phyloP scores from a whole-genome alignment of 2,797 vertebrate species.

The Miichthys miiuy region DNA sequence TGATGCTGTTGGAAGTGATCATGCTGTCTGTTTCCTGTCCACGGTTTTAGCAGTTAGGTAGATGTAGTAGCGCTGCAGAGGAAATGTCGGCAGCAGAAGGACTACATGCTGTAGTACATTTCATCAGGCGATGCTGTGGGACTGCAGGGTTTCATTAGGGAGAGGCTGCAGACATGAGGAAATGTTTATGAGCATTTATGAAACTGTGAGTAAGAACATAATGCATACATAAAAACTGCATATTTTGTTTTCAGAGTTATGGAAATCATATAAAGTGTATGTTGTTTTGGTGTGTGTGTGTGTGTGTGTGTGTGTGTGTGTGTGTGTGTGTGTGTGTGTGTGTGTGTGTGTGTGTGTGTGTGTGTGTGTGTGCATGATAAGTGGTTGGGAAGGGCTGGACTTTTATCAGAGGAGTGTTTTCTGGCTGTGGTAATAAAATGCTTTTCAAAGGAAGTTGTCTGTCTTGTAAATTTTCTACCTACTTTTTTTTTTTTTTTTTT shows the following conservation, averaged over 20 bases:
- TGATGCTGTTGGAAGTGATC: constrained; percentile 71
- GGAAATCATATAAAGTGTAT: background rate
- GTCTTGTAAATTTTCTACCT: background rate
- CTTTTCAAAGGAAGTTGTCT: constrained; percentile 41
- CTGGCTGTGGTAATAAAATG: constrained; percentile 19
- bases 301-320: background rate
- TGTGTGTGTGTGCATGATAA: background rate
- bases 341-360: background rate
- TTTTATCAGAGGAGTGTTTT: constrained; percentile 17
- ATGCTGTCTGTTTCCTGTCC: constrained; percentile 73
- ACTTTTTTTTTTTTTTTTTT: no score
- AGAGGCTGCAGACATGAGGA: constrained; percentile 5
- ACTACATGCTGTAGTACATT: background rate
- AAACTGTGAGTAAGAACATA: constrained; percentile 21
- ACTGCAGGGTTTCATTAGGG: constrained; percentile 1
- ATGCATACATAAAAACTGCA: background rate
- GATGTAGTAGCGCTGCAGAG: constrained; percentile 25
- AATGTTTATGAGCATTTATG: background rate
- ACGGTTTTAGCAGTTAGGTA: constrained; percentile 50
- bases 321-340: background rate
- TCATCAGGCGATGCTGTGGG: constrained; percentile 8
- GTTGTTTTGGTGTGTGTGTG: background rate
- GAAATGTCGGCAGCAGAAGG: constrained; percentile 35
- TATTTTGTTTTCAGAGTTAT: background rate
- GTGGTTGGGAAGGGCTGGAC: background rate